These are phyloP conservation scores for Dryas iulia DNA, from an alignment of 1,140 invertebrate genomes.

Conservation along the genomic window DNA sequence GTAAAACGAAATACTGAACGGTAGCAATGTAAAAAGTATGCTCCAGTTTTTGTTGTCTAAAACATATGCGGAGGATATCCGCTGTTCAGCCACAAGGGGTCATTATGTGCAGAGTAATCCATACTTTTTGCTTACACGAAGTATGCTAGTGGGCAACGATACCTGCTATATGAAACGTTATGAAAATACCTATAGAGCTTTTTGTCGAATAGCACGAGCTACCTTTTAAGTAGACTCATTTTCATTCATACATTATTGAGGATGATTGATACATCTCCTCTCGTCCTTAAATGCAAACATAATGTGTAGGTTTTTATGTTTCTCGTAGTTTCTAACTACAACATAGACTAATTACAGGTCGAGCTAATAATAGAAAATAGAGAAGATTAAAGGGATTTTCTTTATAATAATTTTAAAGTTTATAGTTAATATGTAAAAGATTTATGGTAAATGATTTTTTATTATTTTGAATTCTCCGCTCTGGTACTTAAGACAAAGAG, in stretches of 20 bases:
- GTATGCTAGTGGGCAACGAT: conserved; percentile 12
- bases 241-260: neutral
- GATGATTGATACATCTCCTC: neutral
- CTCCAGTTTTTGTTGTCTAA: conserved; percentile 54
- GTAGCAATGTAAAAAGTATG: conserved; percentile 53
- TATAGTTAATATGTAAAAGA: too few species aligned
- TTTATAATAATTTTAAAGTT: too few species aligned
- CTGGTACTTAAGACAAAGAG: too few species aligned
- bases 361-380: too few species aligned
- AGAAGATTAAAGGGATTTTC: neutral
- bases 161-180: neutral
- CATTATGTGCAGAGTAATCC: conserved; percentile 58
- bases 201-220: neutral
- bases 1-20: conserved; percentile 49
- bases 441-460: too few species aligned
- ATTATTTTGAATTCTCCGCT: too few species aligned
- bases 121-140: conserved; percentile 48
- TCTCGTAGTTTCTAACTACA: neutral
- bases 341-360: neutral
- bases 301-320: neutral
- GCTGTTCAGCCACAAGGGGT: conserved; percentile 59
- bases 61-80: conserved; percentile 75
- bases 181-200: neutral
- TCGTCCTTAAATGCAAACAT: neutral
- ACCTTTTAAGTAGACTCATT: neutral